Conservation (phyloP, 2,113 vertebrate species). For the Monarcha castaneiventris region DNA sequence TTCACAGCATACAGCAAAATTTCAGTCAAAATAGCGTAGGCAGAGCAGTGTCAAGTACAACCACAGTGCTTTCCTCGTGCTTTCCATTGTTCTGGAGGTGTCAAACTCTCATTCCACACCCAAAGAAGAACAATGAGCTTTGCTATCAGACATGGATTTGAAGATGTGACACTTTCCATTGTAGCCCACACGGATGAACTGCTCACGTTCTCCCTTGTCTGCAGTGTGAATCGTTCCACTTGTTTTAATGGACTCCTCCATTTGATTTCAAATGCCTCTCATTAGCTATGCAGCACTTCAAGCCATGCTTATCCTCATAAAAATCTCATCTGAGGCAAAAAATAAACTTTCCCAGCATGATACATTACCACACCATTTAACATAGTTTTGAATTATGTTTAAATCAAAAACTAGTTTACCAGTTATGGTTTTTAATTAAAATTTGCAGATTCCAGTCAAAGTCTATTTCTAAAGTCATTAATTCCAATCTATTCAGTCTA, state of each 20-base stretch:
- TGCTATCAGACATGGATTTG: not conserved
- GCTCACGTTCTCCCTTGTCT: not conserved
- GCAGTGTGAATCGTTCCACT: not conserved
- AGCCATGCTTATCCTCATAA: not conserved
- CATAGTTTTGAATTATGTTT: not conserved
- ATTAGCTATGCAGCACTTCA: not conserved
- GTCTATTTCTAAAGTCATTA: not conserved
- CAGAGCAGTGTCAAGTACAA: not conserved
- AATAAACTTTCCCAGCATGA: not conserved
- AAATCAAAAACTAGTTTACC: not conserved
- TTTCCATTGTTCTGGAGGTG: not conserved
- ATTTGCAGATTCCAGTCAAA: not conserved
- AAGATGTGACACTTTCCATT: not conserved
- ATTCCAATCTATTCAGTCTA: not conserved
- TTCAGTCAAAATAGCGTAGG: not conserved
- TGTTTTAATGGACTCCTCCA: not conserved
- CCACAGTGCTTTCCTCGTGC: not conserved
- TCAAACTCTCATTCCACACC: not conserved
- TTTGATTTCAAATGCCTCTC: not conserved
- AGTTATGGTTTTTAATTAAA: not conserved
- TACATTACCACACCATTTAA: not conserved
- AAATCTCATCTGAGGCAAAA: not conserved
- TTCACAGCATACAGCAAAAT: conserved; percentile 1
- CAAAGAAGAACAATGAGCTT: not conserved
- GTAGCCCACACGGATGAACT: rapidly evolving